Conservation (phyloP, 2,797 vertebrate species). For the Fistularia tabacaria region DNA sequence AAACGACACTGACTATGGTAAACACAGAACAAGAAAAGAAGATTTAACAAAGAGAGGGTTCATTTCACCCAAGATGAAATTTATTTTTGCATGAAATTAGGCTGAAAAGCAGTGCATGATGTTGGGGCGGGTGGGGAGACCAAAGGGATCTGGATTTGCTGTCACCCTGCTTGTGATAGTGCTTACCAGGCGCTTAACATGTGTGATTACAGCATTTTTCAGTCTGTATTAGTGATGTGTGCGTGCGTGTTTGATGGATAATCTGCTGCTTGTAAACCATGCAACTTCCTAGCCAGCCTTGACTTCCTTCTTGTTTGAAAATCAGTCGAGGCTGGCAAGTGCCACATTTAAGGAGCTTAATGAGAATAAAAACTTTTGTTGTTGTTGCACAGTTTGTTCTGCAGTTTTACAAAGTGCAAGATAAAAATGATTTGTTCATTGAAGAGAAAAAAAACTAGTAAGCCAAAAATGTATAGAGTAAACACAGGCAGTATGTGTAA, state of each 20-base stretch:
- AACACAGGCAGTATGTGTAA: too few species aligned
- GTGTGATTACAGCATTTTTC: constrained; percentile 25
- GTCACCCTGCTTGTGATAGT: constrained; percentile 43
- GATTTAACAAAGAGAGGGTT: too few species aligned
- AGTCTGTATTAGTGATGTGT: constrained; percentile 6
- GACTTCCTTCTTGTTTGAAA: background rate
- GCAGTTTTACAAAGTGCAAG: constrained; percentile 23
- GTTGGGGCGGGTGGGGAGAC: background rate
- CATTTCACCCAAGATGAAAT: background rate
- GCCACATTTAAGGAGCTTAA: constrained; percentile 37
- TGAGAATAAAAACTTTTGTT: constrained; percentile 58
- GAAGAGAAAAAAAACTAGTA: too few species aligned
- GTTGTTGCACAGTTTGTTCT: constrained; percentile 15
- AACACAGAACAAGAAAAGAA: background rate
- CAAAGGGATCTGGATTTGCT: constrained; percentile 16
- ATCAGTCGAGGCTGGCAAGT: constrained; percentile 12
- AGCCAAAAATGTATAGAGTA: too few species aligned
- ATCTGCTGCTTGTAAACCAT: constrained; percentile 16
- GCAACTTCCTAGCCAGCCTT: constrained; percentile 16
- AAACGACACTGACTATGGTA: constrained; percentile 76
- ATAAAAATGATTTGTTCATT: too few species aligned
- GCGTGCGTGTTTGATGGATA: background rate
- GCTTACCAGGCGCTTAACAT: constrained; percentile 32
- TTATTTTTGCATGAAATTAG: background rate
- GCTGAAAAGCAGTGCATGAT: background rate